Evolutionary conservation across 2,888 invertebrate species (phyloP), one percentile per base, ranked within the genome.

Genomic region (Hemaris fuciformis): DNA sequence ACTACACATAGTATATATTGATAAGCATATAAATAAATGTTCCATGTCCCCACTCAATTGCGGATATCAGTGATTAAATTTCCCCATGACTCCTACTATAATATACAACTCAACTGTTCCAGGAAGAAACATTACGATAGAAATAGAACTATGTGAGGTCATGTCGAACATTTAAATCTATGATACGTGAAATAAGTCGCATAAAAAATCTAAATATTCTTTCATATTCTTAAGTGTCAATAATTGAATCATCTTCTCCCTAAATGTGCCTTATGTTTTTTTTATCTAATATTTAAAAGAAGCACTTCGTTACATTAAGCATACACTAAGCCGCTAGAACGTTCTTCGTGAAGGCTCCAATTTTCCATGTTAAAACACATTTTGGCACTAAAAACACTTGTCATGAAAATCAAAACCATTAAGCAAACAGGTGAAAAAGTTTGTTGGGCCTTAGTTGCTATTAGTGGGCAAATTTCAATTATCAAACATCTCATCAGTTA

Each of bases 361-460:
- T 53, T 53, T 48, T 41, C 34, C n/a, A 58, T 46, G 56, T 59
- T 53, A 57, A 68, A 64, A 66, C 67, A 68, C 64, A 67, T 70
- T 66, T 70, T 70, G 70, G 70, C 70, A 70, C 70, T 63, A 57
- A 2, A 20, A 48, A 48, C 8, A 48, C 27, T 53, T 31, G 10
- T 48, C 10, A 53, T 53, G 27, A 53, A 53, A 53, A 48, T 53
- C 27, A 8, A 20, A 53, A 53, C 8, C 31, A 10, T 15, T 18
- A 27, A 18, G 8, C 3, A 8, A 1, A 4, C 27, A 53, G 1
- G 8, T n/a, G 1, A n/a, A 46, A 2, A 46, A 25, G 5, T 18
- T 1, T 15, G 3, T n/a, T 46, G 13, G 22, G 13, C 4, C 7
- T 45, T 20, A 45, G 10, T 7, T 45, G 22, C 22, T 13, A 13